A percentile compares a stretch with the other conserved stretches of the same genome.
Evolutionary conservation across 2,113 vertebrate genomes (phyloP).

Genomic region (Galemys pyrenaicus): DNA sequence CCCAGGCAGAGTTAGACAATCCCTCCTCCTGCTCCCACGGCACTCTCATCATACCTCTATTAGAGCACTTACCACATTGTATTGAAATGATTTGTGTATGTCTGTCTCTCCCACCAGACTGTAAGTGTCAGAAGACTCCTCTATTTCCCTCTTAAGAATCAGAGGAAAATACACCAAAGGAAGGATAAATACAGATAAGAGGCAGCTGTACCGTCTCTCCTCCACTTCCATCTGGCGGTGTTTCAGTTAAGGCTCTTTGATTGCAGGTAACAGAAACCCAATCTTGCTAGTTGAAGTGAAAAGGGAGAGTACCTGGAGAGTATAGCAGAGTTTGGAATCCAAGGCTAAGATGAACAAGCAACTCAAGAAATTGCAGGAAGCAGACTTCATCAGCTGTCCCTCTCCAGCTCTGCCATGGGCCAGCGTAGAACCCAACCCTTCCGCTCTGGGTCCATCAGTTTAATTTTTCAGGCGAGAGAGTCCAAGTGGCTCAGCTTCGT

Average conservation of each 20-base stretch:
- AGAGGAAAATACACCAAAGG: background rate
- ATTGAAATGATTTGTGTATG: background rate
- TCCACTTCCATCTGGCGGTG: background rate
- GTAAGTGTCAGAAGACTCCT: conserved; percentile 18
- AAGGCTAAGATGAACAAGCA: background rate
- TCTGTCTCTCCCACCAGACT: conserved; percentile 2
- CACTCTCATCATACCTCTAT: background rate
- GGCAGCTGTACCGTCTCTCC: background rate
- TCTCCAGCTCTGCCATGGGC: background rate
- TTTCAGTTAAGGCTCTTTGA: conserved; percentile 1
- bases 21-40: background rate
- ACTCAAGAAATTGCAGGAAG: background rate
- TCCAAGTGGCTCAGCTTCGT: background rate
- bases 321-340: background rate
- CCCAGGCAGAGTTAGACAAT: background rate
- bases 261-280: background rate
- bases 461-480: background rate
- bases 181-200: conserved; percentile 21
- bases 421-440: background rate
- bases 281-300: background rate
- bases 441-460: background rate
- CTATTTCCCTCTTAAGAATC: conserved; percentile 48
- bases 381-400: background rate
- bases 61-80: background rate
- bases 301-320: background rate